A percentile compares a stretch with the other conserved stretches of the same genome.
Conservation (phyloP, 2,888 invertebrate genomes). For the Thecophora atra region DNA sequence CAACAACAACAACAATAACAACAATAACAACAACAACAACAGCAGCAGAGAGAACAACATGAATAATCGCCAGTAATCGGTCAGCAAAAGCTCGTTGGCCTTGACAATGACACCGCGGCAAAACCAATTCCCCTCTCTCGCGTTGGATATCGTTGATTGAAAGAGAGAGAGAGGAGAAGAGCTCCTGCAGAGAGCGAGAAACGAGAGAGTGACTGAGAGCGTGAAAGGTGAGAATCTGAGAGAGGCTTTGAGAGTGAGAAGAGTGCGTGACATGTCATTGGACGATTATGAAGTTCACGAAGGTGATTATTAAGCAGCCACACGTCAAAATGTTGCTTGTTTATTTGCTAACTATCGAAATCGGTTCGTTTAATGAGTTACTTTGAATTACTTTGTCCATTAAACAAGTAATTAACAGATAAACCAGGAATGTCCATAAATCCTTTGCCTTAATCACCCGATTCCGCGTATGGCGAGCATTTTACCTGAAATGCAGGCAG, state of each 20-base stretch:
- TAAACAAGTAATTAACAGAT: too few species aligned
- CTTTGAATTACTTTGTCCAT: too few species aligned
- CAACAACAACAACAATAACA: not conserved
- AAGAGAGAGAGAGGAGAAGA: constrained; percentile 1
- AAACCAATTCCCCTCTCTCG: constrained; percentile 16
- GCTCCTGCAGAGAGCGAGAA: not conserved
- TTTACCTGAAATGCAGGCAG: too few species aligned
- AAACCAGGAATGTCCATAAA: too few species aligned
- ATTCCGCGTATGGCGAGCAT: too few species aligned
- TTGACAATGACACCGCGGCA: constrained; percentile 42
- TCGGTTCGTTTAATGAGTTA: too few species aligned
- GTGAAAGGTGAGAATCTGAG: not conserved
- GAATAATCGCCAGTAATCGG: not conserved
- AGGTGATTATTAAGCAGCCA: too few species aligned
- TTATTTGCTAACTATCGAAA: too few species aligned
- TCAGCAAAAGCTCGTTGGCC: constrained; percentile 39
- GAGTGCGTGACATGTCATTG: not conserved
- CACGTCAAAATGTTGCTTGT: not conserved
- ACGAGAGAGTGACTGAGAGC: not conserved
- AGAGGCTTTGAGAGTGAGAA: not conserved
- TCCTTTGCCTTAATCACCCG: too few species aligned
- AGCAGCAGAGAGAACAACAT: constrained; percentile 2
- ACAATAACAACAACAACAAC: not conserved
- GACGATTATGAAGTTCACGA: too few species aligned
- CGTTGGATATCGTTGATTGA: not conserved